A percentile compares a stretch with the other conserved stretches of the same genome.
Evolutionary conservation across 2,113 vertebrate species (phyloP).

Genomic region (Sorex araneus): DNA sequence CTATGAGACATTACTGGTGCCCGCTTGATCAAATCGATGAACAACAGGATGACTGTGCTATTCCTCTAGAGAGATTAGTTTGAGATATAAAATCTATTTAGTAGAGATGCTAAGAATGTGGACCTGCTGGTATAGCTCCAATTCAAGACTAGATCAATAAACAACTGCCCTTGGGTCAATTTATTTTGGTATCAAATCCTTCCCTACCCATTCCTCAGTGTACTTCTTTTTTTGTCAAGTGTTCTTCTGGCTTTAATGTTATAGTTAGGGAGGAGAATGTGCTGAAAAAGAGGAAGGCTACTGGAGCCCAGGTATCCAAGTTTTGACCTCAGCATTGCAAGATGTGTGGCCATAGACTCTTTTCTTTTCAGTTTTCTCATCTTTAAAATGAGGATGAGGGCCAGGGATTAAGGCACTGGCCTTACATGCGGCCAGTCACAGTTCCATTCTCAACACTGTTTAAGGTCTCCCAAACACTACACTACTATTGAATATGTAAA

Average conservation of each 20-base stretch:
- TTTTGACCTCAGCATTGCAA: constrained; percentile 15
- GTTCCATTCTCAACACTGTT: no score
- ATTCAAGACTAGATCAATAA: background rate
- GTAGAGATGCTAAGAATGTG: constrained; percentile 29
- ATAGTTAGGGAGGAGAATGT: background rate
- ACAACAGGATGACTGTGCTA: no score
- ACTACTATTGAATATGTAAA: no score
- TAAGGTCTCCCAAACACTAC: no score
- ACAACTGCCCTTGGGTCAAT: constrained; percentile 3
- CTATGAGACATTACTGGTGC: no score
- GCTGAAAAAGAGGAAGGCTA: background rate
- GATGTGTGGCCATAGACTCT: background rate
- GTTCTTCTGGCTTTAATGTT: background rate
- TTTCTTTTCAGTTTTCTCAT: constrained; percentile 4
- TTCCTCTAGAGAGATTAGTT: constrained; percentile 36
- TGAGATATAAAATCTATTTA: background rate
- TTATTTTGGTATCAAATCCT: background rate
- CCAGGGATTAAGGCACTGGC: no score
- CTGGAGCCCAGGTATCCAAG: background rate
- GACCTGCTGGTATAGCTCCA: background rate
- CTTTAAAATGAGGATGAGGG: background rate
- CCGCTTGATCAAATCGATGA: no score
- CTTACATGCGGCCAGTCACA: no score
- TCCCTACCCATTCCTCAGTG: background rate
- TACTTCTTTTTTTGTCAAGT: background rate